Conservation (phyloP, 1,140 invertebrate genomes). For the Cepaea nemoralis region DNA sequence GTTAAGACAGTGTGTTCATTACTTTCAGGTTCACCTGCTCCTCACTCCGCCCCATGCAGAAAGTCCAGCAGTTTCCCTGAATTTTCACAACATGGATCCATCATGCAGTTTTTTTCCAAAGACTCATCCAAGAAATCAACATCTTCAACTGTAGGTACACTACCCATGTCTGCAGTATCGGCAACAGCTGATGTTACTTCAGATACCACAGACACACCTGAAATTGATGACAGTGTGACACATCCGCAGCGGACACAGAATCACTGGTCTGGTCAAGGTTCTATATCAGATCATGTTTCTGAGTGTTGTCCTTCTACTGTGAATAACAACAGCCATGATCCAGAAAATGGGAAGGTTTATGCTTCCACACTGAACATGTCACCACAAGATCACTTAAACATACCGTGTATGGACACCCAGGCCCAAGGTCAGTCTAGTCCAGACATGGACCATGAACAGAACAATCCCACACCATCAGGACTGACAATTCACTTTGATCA, state of each 20-base stretch:
- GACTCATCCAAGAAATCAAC: background rate
- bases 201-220: background rate
- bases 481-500: background rate
- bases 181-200: background rate
- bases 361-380: background rate
- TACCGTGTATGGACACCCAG: background rate
- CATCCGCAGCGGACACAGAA: background rate
- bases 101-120: constrained; percentile 30
- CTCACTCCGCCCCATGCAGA: background rate
- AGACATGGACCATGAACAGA: background rate
- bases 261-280: no score
- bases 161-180: background rate
- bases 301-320: no score
- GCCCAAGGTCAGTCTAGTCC: background rate
- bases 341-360: background rate
- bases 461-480: background rate
- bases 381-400: background rate
- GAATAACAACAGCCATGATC: background rate
- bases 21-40: background rate
- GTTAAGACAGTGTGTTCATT: constrained; percentile 9
- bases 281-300: no score
- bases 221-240: background rate
- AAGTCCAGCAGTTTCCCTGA: constrained; percentile 5
- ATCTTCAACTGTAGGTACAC: background rate
- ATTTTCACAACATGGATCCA: background rate